Evolutionary conservation across 92 coral and sea anemone genomes (phyloP).

Genomic region (Epizoanthus illoricatus): DNA sequence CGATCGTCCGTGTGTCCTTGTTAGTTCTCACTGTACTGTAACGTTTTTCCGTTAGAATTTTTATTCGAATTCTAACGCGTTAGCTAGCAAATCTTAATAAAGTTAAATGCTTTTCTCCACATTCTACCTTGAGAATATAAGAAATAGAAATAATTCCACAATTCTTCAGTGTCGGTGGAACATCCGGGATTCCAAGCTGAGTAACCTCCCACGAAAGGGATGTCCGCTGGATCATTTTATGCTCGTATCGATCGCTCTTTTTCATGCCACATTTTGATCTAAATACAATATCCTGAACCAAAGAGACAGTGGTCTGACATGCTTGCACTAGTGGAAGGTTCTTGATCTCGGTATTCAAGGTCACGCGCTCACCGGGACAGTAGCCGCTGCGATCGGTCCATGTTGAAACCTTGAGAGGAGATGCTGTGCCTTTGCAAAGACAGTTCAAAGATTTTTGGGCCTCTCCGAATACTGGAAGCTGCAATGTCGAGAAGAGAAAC

Average conservation of each 20-base stretch:
- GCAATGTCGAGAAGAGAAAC: background rate
- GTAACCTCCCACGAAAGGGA: slow-evolving; percentile 65
- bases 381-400: slow-evolving; percentile 75
- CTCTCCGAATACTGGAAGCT: slow-evolving; percentile 84
- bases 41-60: background rate
- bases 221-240: slow-evolving; percentile 67
- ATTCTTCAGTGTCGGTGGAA: slow-evolving; percentile 81
- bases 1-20: background rate
- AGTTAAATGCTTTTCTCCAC: background rate
- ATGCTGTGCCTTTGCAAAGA: slow-evolving; percentile 72
- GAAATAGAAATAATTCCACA: slow-evolving; percentile 81
- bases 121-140: slow-evolving; percentile 76
- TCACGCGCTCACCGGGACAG: slow-evolving; percentile 73
- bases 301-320: slow-evolving; percentile 62
- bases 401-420: slow-evolving; percentile 65
- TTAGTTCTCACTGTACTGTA: background rate
- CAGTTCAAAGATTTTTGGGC: slow-evolving; percentile 80
- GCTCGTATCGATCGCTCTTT: slow-evolving; percentile 56
- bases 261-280: slow-evolving; percentile 70
- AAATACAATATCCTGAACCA: slow-evolving; percentile 64
- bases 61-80: background rate
- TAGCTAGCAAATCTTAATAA: background rate
- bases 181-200: slow-evolving; percentile 87
- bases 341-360: slow-evolving; percentile 60
- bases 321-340: slow-evolving; percentile 70